Conservation (phyloP, 2,888 invertebrate genomes). For the Calliphora vomitoria region DNA sequence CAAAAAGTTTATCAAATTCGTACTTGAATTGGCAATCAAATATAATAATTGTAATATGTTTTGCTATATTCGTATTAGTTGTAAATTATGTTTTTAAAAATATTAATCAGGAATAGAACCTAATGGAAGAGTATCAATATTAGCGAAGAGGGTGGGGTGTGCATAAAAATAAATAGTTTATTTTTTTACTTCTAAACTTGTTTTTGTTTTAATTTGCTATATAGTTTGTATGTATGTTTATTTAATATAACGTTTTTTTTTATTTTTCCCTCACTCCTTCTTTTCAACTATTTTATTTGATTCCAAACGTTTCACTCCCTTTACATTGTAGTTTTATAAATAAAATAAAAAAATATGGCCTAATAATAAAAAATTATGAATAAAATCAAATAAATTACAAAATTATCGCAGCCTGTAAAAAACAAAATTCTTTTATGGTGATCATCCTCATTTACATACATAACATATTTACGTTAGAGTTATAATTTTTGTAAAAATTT, state of each 20-base stretch:
- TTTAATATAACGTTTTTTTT: slow-evolving; percentile 71
- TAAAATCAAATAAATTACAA: slow-evolving; percentile 44
- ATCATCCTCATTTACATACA: not conserved
- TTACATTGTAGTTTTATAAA: slow-evolving; percentile 64
- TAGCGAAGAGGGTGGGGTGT: slow-evolving; percentile 22
- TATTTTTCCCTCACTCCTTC: not conserved
- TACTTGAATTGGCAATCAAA: slow-evolving; percentile 92
- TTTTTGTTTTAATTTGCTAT: slow-evolving; percentile 72
- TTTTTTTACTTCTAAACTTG: slow-evolving; percentile 43
- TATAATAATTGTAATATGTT: slow-evolving; percentile 93
- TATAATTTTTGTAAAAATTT: slow-evolving; percentile 45
- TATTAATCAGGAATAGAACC: slow-evolving; percentile 86
- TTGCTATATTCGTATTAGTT: slow-evolving; percentile 95
- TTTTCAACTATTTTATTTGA: slow-evolving; percentile 70
- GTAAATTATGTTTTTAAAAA: slow-evolving; percentile 96
- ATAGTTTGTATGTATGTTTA: slow-evolving; percentile 73
- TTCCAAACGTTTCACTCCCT: slow-evolving; percentile 61
- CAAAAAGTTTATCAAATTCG: slow-evolving; percentile 76
- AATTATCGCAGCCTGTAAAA: slow-evolving; percentile 31
- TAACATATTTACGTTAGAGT: slow-evolving; percentile 4
- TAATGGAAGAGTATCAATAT: slow-evolving; percentile 43
- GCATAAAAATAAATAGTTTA: slow-evolving; percentile 37
- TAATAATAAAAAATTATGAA: slow-evolving; percentile 51
- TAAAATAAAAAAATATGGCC: slow-evolving; percentile 36
- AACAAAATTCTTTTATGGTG: slow-evolving; percentile 3